Evolutionary conservation across 2,888 invertebrate species (phyloP), one percentile per base, ranked within the genome.

Genomic region (Protodeltote pygarga): DNA sequence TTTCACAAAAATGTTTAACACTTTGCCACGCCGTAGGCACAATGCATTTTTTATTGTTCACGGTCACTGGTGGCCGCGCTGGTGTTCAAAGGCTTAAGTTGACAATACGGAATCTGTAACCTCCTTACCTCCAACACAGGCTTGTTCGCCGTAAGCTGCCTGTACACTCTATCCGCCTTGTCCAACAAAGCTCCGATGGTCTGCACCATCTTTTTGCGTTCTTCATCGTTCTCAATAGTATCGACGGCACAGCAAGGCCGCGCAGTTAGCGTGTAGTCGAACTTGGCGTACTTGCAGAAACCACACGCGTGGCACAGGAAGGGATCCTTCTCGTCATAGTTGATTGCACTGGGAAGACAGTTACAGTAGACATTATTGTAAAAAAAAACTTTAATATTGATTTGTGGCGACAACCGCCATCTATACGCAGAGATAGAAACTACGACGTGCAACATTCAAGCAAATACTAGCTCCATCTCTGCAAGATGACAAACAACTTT

Each of bases 231-330:
- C 85, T 99, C 98, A 13, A 99, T 98, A 6, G 98, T 98, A 89
- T 99, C 99, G 0, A 99, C 98, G 11, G 98, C 98, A 85, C 98
- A 99, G 77, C 98, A 98, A 0, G 98, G 96, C 13, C 97, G 95
- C 3, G 97, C 98, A 3, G 96, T 95, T 46, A 99, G 93, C 5
- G 97, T 97, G 87, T 98, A 98, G 89, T 99, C 99, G 84, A 99
- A 99, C 89, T 99, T 98, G 20, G 99, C 99, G 87, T 99, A 99
- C 90, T 99, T 99, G 92, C 99, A 99, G 92, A 98, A 99, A 0
- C 99, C 99, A 87, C 99, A 99, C 3, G 98, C 97, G 87, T 99
- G 99, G 80, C 99, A 99, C 14, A 99, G 92, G 94, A 99, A 99
- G 0, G 99, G 99, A 89, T 99, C 99, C 83, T 98, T 98, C 83